Base-by-base conservation (phyloP, 2,888 invertebrate species). In the Cryptocephalus primarius region DNA sequence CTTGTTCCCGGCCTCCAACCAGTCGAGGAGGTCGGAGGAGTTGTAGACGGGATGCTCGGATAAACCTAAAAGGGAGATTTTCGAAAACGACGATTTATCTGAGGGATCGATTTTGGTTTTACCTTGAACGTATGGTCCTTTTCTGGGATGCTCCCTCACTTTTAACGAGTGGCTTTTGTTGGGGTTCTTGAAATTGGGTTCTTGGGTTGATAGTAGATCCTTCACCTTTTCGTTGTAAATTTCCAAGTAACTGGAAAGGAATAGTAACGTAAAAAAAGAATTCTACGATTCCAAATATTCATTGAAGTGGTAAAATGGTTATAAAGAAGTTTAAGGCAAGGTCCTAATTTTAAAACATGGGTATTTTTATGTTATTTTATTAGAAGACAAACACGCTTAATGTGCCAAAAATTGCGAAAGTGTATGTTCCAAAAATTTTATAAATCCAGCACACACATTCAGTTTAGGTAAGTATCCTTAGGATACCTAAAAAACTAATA, bases 41-140 rank as follows among this genome's bases (percentile, higher is more conserved):
- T 76, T 77, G 33, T 66, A 67, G 2, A 82, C 82, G 42, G 70
- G 68, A 52, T 82, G 79, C 44, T 79, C 78, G 8, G 79, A 78
- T 43, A 85, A 71, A 58, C 82, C 85, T 85, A 55, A 6, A 55
- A 51, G 6, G 22, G 22, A 6, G 6, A 22, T 22, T 22, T 22
- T 22, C 6, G 22, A 22, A 22, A 6, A 22, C 6, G 6, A 6
- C 3, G 22, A 4, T 22, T 6, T 22, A 6, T 22, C 22, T 2
- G 6, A 6, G 22, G 22, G 22, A 6, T 22, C 6, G 22, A 22
- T 22, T 22, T 22, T 22, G 22, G 6, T 22, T 22, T 72, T 66
- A 86, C 88, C 86, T 73, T 87, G 84, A 44, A 88, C 87, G 61
- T 86, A 87, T 10, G 88, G 84, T 51, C 88, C 88, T 54, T 75